Percentiles rank a stretch among this genome's conserved stretches.
phyloP scores from a whole-genome alignment of 2,888 invertebrate species.

The Ametastegia equiseti region DNA sequence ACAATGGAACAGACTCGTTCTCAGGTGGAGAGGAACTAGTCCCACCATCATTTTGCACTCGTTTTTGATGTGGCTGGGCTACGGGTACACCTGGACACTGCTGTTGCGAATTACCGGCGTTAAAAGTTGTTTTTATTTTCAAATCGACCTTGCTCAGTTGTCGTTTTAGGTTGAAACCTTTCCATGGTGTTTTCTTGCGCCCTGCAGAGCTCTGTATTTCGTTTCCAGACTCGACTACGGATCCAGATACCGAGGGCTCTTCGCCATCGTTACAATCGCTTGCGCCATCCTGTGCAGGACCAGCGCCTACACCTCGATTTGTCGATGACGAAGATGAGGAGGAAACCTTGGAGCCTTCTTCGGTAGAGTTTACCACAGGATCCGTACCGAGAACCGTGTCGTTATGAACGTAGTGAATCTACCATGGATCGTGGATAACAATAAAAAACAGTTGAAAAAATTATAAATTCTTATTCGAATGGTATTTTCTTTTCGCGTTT shows the following conservation, averaged over 20 bases:
- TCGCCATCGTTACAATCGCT: constrained; percentile 45
- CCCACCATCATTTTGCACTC: neutral
- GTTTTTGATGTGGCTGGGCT: constrained; percentile 39
- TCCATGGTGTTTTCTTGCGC: constrained; percentile 78
- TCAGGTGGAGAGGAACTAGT: neutral
- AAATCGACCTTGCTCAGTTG: constrained; percentile 89
- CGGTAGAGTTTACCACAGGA: constrained; percentile 60
- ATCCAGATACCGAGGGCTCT: constrained; percentile 51
- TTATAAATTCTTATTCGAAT: neutral
- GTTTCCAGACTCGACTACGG: constrained; percentile 48
- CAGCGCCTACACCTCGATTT: neutral
- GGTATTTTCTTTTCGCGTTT: neutral
- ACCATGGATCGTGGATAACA: constrained; percentile 64
- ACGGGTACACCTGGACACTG: neutral
- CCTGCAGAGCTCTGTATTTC: constrained; percentile 27
- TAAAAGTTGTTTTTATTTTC: constrained; percentile 84
- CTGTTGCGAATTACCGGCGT: constrained; percentile 50
- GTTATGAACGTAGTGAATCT: constrained; percentile 67
- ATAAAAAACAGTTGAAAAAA: constrained; percentile 62
- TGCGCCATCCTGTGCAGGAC: neutral
- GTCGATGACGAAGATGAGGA: constrained; percentile 59
- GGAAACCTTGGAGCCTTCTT: constrained; percentile 53
- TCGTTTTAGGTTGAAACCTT: constrained; percentile 88
- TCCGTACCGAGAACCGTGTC: constrained; percentile 64
- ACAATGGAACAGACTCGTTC: constrained; percentile 2